Percentiles rank a stretch among this genome's conserved stretches.
Evolutionary conservation across 2,888 invertebrate genomes (phyloP).

Genomic region (Melolontha melolontha): DNA sequence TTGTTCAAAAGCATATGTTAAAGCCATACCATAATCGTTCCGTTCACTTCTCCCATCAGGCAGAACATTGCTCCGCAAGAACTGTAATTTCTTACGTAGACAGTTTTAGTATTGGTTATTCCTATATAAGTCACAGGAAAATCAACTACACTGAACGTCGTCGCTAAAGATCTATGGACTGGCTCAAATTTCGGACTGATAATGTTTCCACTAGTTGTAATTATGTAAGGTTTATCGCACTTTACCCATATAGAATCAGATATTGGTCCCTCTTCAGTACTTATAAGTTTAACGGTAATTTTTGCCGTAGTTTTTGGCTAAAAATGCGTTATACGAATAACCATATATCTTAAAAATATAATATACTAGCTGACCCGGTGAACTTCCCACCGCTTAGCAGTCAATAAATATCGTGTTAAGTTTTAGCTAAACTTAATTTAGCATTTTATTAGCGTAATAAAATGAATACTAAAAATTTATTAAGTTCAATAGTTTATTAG

Average conservation of each 20-base stretch:
- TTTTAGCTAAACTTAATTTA: too few relatives aligned
- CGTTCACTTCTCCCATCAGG: slow-evolving; percentile 59
- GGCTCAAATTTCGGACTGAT: slow-evolving; percentile 61
- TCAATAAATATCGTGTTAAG: too few relatives aligned
- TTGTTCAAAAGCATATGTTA: slow-evolving; percentile 3
- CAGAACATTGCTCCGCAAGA: slow-evolving; percentile 63
- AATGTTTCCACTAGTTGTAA: slow-evolving; percentile 57
- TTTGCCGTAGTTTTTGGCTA: slow-evolving; percentile 51
- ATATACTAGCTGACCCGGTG: too few relatives aligned
- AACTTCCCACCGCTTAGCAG: too few relatives aligned
- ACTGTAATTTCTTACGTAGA: slow-evolving; percentile 64
- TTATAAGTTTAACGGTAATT: slow-evolving; percentile 62
- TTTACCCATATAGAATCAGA: slow-evolving; percentile 66
- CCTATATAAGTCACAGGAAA: slow-evolving; percentile 64
- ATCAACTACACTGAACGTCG: slow-evolving; percentile 63
- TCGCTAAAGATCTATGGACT: slow-evolving; percentile 60
- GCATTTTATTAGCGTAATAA: too few relatives aligned
- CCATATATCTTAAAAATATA: too few relatives aligned
- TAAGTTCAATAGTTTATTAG: too few relatives aligned
- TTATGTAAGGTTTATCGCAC: slow-evolving; percentile 57
- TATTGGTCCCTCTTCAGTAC: slow-evolving; percentile 60
- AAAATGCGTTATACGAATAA: slow-evolving; percentile 42
- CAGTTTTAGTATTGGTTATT: slow-evolving; percentile 57
- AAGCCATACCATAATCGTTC: slow-evolving; percentile 57
- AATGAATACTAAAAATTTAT: too few relatives aligned